Base-by-base conservation (phyloP, 2,888 invertebrate species). In the Lasioglossum morio region DNA sequence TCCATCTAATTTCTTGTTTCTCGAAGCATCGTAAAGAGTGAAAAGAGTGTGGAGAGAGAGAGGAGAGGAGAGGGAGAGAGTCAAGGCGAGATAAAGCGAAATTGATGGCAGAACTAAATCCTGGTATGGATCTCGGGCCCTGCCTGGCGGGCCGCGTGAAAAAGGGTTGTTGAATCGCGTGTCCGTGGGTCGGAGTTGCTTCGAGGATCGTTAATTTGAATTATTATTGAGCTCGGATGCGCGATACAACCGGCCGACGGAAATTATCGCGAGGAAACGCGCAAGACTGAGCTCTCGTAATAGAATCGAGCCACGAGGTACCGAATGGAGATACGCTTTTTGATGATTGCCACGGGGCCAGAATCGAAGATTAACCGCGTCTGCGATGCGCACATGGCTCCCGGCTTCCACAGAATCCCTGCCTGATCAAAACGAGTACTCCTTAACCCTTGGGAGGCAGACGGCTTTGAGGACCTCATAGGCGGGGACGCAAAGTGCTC, bases 41-140 rank as follows among this genome's bases (percentile, higher is more conserved):
- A 84, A 84, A 84, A 72, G 74, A 69, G 30, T 4, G 23, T 7
- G 1, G 23, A 40, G 37, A 16, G 40, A n/a, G 40, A 23, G 34
- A 43, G 16, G 16, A 78, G n/a, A 16, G 34, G 34, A 23, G 40
- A n/a, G 37, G 16, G 34, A 40, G 14, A 23, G 84, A 79, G 85
- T 79, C 72, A 85, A 84, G 79, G 79, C 46, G 76, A 85, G 85
- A 85, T 85, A 85, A 85, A 85, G 79, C 53, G 69, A 72, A 85
- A 84, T 85, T 84, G 84, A 85, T 84, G 84, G 79, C 57, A 72
- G 84, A 84, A 79, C 85, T 85, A 84, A 85, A 84, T 85, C 85
- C 85, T 79, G 46, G 79, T 53, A 53, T 16, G 60, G n/a, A 84
- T 79, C 85, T 75, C 34, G 53, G 48, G 30, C 73, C 23, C 40